Conservation (phyloP, 2,797 vertebrate genomes). For the Enteromius trimaculatus region DNA sequence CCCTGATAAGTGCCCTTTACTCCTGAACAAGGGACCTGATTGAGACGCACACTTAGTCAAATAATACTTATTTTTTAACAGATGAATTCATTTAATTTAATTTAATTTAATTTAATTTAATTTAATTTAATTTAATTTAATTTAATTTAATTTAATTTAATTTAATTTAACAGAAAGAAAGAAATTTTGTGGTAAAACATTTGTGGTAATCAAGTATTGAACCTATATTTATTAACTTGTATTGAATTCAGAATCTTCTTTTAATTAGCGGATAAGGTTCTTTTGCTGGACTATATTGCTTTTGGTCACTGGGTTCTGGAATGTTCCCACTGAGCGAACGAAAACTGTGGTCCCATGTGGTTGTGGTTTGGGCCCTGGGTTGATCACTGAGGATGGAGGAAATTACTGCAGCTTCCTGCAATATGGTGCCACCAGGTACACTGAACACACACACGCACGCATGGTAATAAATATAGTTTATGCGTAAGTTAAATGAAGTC, state of each 20-base stretch:
- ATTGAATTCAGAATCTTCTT: background rate
- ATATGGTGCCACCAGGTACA: slow-evolving; percentile 77
- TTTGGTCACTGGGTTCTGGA: slow-evolving; percentile 43
- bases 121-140: too few species aligned
- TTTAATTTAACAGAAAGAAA: too few species aligned
- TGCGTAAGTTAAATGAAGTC: slow-evolving; percentile 3
- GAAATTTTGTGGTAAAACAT: too few species aligned
- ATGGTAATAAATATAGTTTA: slow-evolving; percentile 15
- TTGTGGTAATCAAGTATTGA: background rate
- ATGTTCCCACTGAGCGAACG: slow-evolving; percentile 27
- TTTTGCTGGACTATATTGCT: slow-evolving; percentile 6
- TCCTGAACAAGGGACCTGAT: too few species aligned
- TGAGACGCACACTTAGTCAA: too few species aligned
- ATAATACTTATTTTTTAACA: too few species aligned
- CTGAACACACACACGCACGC: background rate
- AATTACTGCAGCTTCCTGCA: slow-evolving; percentile 79
- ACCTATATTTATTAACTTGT: background rate
- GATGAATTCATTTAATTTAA: too few species aligned
- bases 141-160: too few species aligned
- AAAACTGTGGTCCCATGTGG: slow-evolving; percentile 73
- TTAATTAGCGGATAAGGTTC: slow-evolving; percentile 16
- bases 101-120: too few species aligned
- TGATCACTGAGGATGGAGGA: slow-evolving; percentile 75
- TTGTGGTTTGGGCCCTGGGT: slow-evolving; percentile 78
- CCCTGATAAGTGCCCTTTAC: too few species aligned